These are phyloP conservation scores for Peromyscus melanophrys DNA, from an alignment of 2,797 vertebrate genomes.

Conservation along the genomic window DNA sequence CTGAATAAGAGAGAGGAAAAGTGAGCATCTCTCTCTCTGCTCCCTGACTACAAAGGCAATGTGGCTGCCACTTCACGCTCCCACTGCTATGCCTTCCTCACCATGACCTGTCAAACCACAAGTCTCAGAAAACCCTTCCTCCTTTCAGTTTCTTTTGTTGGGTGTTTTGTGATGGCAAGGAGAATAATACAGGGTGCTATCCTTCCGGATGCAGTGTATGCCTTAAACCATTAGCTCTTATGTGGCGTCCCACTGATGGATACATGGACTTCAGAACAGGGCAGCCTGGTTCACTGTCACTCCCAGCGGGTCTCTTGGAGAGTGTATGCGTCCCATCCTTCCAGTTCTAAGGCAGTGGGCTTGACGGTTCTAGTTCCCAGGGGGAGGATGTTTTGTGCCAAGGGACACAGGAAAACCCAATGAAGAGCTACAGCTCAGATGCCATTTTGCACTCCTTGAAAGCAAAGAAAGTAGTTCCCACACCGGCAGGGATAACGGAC, in stretches of 20 bases:
- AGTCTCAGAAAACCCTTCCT: neutral
- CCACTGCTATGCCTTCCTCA: neutral
- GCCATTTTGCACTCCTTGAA: neutral
- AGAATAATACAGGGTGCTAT: neutral
- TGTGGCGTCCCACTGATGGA: neutral
- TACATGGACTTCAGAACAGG: neutral
- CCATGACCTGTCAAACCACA: neutral
- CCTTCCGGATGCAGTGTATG: neutral
- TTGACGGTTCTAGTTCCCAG: neutral
- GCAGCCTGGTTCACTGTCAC: neutral
- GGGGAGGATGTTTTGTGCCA: neutral
- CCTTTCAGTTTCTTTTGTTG: neutral
- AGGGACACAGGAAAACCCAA: neutral
- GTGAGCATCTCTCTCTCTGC: neutral
- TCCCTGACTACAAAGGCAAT: neutral
- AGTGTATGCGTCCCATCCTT: neutral
- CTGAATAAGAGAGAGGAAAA: neutral
- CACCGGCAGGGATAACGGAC: no score
- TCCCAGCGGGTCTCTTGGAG: neutral
- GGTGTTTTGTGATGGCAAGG: neutral
- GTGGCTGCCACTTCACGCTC: neutral
- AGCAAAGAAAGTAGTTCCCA: neutral
- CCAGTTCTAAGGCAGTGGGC: neutral
- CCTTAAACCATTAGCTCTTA: neutral
- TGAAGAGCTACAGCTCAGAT: neutral